These are phyloP conservation scores for Archips xylosteana DNA, from an alignment of 2,888 invertebrate species.

Conservation along the genomic window DNA sequence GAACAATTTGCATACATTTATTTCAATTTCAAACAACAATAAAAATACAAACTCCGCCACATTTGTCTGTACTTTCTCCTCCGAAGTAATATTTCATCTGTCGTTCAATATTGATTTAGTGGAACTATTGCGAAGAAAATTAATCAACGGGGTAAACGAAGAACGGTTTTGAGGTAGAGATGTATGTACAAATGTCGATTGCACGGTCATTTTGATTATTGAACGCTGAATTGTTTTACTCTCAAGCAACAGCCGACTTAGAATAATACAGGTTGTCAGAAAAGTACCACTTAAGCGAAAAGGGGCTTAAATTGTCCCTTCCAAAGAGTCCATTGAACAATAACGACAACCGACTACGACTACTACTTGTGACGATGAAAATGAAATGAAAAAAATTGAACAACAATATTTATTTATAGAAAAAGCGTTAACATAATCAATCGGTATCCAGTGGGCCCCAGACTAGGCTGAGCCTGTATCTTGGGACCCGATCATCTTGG, in stretches of 20 bases:
- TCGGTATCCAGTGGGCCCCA: too few relatives aligned
- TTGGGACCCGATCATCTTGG: too few relatives aligned
- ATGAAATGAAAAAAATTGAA: too few relatives aligned
- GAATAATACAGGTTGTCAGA: background rate
- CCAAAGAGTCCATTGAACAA: too few relatives aligned
- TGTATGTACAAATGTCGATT: background rate
- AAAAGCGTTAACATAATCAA: too few relatives aligned
- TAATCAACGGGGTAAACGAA: slow-evolving; percentile 26
- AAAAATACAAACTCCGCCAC: background rate
- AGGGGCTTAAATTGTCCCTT: too few relatives aligned
- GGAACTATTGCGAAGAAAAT: slow-evolving; percentile 16
- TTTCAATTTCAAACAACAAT: slow-evolving; percentile 4
- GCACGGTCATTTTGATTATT: background rate
- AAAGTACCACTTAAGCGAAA: too few relatives aligned
- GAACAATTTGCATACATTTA: background rate
- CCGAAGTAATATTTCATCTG: slow-evolving; percentile 23
- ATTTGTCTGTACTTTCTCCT: slow-evolving; percentile 4
- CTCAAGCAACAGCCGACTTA: too few relatives aligned
- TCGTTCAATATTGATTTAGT: slow-evolving; percentile 28
- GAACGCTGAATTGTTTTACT: background rate
- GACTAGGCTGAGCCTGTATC: too few relatives aligned
- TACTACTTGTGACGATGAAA: too few relatives aligned
- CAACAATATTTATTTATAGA: too few relatives aligned
- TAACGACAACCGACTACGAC: too few relatives aligned
- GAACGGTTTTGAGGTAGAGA: slow-evolving; percentile 13